Conservation (phyloP, 2,888 invertebrate genomes). For the Eupsilia transversa region DNA sequence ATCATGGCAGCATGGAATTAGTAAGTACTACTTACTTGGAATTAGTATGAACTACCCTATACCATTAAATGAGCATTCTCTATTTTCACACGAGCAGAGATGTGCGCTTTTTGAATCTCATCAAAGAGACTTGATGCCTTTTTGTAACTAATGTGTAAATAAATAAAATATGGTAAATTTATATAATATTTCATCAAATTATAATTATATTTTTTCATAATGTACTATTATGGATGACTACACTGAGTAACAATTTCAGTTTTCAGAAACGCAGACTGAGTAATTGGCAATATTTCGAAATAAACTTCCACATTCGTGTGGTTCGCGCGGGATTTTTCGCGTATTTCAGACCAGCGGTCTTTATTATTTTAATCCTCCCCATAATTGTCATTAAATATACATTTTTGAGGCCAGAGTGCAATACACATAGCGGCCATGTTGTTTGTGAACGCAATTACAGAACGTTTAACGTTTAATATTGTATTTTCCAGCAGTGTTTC, state of each 20-base stretch:
- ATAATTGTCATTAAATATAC: slow-evolving; percentile 63
- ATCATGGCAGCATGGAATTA: too few relatives aligned
- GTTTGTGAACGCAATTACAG: slow-evolving; percentile 66
- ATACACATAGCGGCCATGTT: slow-evolving; percentile 68
- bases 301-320: slow-evolving; percentile 13
- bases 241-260: slow-evolving; percentile 21
- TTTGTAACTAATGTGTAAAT: too few relatives aligned
- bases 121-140: too few relatives aligned
- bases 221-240: too few relatives aligned
- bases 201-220: too few relatives aligned
- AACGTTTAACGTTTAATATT: slow-evolving; percentile 71
- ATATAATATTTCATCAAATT: too few relatives aligned
- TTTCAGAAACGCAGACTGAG: slow-evolving; percentile 15
- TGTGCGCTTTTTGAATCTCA: too few relatives aligned
- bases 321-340: slow-evolving; percentile 29
- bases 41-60: too few relatives aligned
- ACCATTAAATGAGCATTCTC: too few relatives aligned
- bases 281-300: slow-evolving; percentile 42
- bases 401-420: slow-evolving; percentile 68
- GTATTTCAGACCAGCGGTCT: slow-evolving; percentile 39
- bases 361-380: slow-evolving; percentile 58
- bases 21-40: too few relatives aligned
- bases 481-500: slow-evolving; percentile 40
- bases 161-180: too few relatives aligned
- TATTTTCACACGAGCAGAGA: too few relatives aligned